Evolutionary conservation across 2,113 vertebrate species (phyloP), one percentile per base, ranked within the genome.

Genomic region (Urocynchramus pylzowi): DNA sequence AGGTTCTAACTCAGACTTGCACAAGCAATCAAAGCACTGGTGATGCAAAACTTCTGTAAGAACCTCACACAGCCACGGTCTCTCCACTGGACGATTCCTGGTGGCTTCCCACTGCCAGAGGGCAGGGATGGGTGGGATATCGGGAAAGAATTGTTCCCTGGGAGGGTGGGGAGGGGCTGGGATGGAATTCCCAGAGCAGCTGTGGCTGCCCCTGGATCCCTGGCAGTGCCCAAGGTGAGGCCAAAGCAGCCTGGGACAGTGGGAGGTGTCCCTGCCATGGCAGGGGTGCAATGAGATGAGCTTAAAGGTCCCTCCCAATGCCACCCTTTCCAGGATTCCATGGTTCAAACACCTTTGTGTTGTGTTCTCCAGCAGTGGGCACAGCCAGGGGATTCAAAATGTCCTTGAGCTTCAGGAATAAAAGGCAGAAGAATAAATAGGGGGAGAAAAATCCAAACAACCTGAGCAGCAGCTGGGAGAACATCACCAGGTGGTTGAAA

Each of bases 391-490:
- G 64, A 70, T 75, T 70, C 37, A 23, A 56, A 78, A 73, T 1
- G 54, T n/a, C 84, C 91, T 94, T 90, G 84, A 90, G 64, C 69
- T 91, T 90, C 21, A 10, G 77, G 57, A 89, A 64, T 50, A n/a
- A 84, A 89, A 57, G 12, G 18, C 67, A 31, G 75, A 63, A 60
- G 53, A 35, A 65, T 47, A 54, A 71, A 26, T 22, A 47, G 10
- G 2, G 1, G 2, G 0, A 0, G 2, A 19, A 23, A 50, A 50
- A 4, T 26, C 2, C 30, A 11, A 49, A 26, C 11, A 45, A 30
- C 45, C n/a, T 4, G 23, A 88, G 23, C 84, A 81, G 76, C 10
- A 57, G 68, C 54, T 67, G 54, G 68, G 57, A 91, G 70, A 87
- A 61, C 69, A 71, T 53, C 7, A 0, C 71, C 80, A 75, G 76